Percentiles rank a stretch among this genome's conserved stretches.
Conservation (phyloP, 2,888 invertebrate genomes). For the Agapetus fuscipes region DNA sequence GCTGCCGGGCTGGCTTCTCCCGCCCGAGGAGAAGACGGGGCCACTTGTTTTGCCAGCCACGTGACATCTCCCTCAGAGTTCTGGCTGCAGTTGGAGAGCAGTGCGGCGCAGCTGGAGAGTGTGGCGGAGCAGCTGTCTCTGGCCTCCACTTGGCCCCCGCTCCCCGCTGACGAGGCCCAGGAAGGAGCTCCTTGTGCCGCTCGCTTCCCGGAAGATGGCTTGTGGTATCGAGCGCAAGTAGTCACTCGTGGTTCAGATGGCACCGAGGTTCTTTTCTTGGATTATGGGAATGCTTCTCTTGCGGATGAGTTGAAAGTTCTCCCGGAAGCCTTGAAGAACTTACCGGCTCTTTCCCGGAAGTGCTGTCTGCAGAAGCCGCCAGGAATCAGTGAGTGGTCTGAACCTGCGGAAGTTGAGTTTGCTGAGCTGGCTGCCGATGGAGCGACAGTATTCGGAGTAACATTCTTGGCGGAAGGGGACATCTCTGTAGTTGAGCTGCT, state of each 20-base stretch:
- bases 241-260: constrained; percentile 45
- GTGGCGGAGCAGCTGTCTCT: constrained; percentile 49
- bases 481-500: constrained; percentile 54
- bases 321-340: constrained; percentile 48
- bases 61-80: constrained; percentile 66
- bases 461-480: constrained; percentile 56
- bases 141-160: constrained; percentile 43
- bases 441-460: constrained; percentile 57
- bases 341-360: constrained; percentile 50
- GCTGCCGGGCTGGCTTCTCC: constrained; percentile 48
- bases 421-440: constrained; percentile 58
- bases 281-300: constrained; percentile 56
- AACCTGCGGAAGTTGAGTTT: constrained; percentile 55
- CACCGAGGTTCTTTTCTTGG: constrained; percentile 56
- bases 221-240: constrained; percentile 60
- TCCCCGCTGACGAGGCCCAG: constrained; percentile 36
- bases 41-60: constrained; percentile 64
- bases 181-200: constrained; percentile 54
- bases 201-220: constrained; percentile 52
- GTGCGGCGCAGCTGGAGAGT: constrained; percentile 43
- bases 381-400: constrained; percentile 52
- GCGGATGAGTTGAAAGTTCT: constrained; percentile 48
- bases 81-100: constrained; percentile 67
- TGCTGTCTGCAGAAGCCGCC: constrained; percentile 53
- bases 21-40: constrained; percentile 42